A percentile compares a stretch with the other conserved stretches of the same genome.
Conservation (phyloP, 2,797 vertebrate genomes). For the Selene dorsalis region DNA sequence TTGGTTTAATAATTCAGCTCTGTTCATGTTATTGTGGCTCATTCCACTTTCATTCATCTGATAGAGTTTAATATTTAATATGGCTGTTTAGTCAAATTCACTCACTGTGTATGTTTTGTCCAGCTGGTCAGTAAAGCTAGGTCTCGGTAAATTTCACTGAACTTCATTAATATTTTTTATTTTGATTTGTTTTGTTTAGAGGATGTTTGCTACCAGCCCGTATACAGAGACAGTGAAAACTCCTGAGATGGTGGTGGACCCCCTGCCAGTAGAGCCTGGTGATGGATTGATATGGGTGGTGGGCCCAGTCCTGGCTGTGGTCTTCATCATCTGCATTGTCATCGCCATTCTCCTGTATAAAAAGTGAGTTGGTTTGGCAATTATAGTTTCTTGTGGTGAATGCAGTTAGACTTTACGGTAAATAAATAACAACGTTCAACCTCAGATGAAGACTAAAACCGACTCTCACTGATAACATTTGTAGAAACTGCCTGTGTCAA, state of each 20-base stretch:
- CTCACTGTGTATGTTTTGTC: background rate
- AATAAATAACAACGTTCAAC: slow-evolving; percentile 52
- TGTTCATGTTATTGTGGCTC: background rate
- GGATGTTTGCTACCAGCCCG: slow-evolving; percentile 93
- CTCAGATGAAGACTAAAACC: slow-evolving; percentile 48
- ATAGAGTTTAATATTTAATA: background rate
- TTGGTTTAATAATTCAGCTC: slow-evolving; percentile 18
- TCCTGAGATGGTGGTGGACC: slow-evolving; percentile 87
- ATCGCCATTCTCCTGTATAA: slow-evolving; percentile 98
- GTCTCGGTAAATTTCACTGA: background rate
- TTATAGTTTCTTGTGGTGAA: slow-evolving; percentile 2
- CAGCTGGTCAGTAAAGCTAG: background rate
- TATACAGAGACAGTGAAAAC: slow-evolving; percentile 92
- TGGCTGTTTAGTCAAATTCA: background rate
- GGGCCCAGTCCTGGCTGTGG: slow-evolving; percentile 94
- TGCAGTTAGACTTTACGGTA: background rate
- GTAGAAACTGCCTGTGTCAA: background rate
- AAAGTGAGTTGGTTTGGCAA: slow-evolving; percentile 88
- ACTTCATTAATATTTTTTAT: background rate
- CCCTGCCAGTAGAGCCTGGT: slow-evolving; percentile 88
- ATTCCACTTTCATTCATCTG: slow-evolving; percentile 1
- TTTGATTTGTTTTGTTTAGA: slow-evolving; percentile 57
- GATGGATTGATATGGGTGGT: slow-evolving; percentile 99
- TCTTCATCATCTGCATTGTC: slow-evolving; percentile 99
- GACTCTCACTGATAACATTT: background rate